phyloP scores from a whole-genome alignment of 2,113 vertebrate species.

The Cricetomys ansorgei region DNA sequence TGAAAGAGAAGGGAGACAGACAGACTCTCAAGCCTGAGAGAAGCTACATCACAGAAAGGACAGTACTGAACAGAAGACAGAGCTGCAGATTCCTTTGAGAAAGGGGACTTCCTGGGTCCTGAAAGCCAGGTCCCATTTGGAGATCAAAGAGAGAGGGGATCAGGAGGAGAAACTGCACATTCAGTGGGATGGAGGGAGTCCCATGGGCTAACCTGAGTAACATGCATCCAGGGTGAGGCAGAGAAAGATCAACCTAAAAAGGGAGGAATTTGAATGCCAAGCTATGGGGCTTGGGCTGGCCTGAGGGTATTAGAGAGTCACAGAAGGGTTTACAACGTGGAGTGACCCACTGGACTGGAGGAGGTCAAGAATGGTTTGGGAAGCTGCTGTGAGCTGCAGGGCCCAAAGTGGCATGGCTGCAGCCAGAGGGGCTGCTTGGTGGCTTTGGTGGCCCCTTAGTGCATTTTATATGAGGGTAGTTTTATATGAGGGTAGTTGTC shows the following conservation, averaged over 20 bases:
- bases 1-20: accelerated
- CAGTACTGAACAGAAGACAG: neutral
- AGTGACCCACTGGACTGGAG: neutral
- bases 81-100: neutral
- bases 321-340: accelerated
- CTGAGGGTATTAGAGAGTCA: neutral
- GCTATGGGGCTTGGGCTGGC: neutral
- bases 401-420: no score
- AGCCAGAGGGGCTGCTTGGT: neutral
- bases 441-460: accelerated
- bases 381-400: neutral
- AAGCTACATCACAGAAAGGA: no score
- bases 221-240: neutral
- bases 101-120: neutral
- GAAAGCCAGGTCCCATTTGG: neutral
- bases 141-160: neutral
- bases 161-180: neutral
- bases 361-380: neutral
- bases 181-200: neutral
- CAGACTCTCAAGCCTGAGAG: neutral
- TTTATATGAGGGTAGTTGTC: neutral
- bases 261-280: neutral
- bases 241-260: neutral
- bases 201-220: neutral
- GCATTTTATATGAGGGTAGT: no score